These are phyloP conservation scores for Aptenodytes forsteri DNA, from an alignment of 2,113 vertebrate genomes.

Conservation along the genomic window DNA sequence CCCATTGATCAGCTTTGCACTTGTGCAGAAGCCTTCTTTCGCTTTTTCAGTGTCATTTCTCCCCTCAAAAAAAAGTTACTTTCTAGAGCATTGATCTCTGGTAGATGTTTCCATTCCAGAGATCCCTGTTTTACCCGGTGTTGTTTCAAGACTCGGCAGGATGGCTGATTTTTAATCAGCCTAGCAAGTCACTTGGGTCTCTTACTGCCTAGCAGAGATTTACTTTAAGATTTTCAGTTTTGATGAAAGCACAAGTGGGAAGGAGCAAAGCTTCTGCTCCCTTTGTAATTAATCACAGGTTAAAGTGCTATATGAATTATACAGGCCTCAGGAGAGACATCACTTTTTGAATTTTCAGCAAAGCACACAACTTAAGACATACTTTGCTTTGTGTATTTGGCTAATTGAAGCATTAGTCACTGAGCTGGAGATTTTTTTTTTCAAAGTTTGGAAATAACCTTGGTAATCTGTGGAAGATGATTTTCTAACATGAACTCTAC, in stretches of 20 bases:
- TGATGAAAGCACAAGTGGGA: conserved; percentile 35
- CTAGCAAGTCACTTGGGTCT: background rate
- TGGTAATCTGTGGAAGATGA: background rate
- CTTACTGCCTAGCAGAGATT: background rate
- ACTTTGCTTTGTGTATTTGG: background rate
- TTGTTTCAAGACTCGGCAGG: background rate
- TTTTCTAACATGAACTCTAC: background rate
- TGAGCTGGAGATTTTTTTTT: background rate
- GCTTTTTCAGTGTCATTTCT: background rate
- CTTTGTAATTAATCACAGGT: conserved; percentile 43
- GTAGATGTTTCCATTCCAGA: background rate
- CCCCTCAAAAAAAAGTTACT: background rate
- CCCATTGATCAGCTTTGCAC: background rate
- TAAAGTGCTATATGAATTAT: conserved; percentile 4
- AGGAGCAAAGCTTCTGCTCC: conserved; percentile 2
- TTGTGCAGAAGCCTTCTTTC: background rate
- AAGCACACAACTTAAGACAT: background rate
- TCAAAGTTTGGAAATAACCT: background rate
- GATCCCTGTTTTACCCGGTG: fast-evolving
- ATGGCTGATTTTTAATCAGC: conserved; percentile 27
- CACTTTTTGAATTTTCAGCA: background rate
- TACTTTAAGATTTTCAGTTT: conserved; percentile 32
- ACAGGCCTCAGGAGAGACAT: background rate
- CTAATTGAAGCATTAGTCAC: background rate
- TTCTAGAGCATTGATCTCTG: background rate